Base-by-base conservation (phyloP, 2,888 invertebrate genomes). In the Rhamnusium bicolor region DNA sequence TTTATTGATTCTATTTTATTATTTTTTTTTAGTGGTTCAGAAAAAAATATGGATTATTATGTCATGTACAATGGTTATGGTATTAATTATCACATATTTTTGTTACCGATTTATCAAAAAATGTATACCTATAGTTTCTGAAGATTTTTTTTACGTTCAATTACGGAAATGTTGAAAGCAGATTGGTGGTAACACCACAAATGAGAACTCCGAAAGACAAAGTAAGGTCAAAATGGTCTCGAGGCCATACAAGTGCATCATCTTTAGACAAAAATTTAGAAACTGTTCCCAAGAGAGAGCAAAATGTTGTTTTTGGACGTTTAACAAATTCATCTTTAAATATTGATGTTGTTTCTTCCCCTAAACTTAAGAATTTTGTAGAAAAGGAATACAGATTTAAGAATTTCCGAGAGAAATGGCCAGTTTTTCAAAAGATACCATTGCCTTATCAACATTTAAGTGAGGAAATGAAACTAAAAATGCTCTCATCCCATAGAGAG, bases 31-130 rank as follows among this genome's bases (percentile, higher is more conserved):
- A 65, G 65, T 21, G 47, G n/a, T 62, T 14, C 49, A 51, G 29
- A 16, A 65, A 29, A 51, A 51, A 14, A 27, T 65, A 6, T 27
- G 65, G 51, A 12, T 27, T 10, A 12, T 65, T 18, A 16, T 65
- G 1, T 19, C 29, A 14, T 18, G 32, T 65, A 18, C 29, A 32
- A 24, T 65, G 18, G 8, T 16, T n/a, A 53, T 53, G 51, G 10
- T 51, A 12, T 53, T 32, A 3, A 51, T 53, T 12, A n/a, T 53
- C 27, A 8, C 29, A 5, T 49, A 18, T 10, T 32, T 32, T 5
- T 65, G 29, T 53, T 49, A 49, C 18, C 51, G 65, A 14, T 18
- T 65, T 14, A 65, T 53, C n/a, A 65, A 65, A 32, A 65, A 53
- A 51, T 29, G 32, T 19, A 14, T 49, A 51, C 49, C 6, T 10